phyloP scores from a whole-genome alignment of 2,888 invertebrate genomes.

The Lithophane ornitopus region DNA sequence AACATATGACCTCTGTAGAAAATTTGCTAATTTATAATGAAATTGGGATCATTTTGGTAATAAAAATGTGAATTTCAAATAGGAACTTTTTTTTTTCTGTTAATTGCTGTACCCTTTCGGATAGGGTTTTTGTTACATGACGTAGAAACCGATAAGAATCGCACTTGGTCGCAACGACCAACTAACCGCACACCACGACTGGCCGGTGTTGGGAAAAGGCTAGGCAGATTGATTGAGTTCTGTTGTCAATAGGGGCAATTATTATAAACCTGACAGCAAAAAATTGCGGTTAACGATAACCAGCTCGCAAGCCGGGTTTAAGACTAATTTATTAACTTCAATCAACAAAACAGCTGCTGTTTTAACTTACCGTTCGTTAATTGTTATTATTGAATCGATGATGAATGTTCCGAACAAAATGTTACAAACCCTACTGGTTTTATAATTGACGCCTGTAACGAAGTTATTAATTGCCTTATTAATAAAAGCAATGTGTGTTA shows the following conservation, averaged over 20 bases:
- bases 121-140: no score
- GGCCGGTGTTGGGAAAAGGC: neutral
- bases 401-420: slow-evolving; percentile 30
- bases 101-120: no score
- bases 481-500: slow-evolving; percentile 13
- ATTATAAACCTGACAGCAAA: slow-evolving; percentile 1
- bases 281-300: neutral
- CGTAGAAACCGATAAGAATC: no score
- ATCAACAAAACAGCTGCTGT: slow-evolving; percentile 2
- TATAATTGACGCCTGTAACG: slow-evolving; percentile 22
- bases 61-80: no score
- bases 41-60: no score
- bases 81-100: no score
- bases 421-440: slow-evolving; percentile 18
- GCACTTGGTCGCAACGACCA: no score
- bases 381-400: slow-evolving; percentile 23
- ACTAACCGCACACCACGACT: no score
- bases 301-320: neutral
- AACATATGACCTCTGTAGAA: no score
- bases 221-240: neutral
- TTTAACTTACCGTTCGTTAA: neutral
- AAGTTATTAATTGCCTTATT: slow-evolving; percentile 29
- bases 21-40: no score
- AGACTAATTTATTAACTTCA: slow-evolving; percentile 3
- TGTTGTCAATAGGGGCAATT: neutral